Percentiles rank a stretch among this genome's conserved stretches.
These are phyloP conservation scores for Trachelus troglodyta DNA, from an alignment of 2,888 invertebrate genomes.

Conservation along the genomic window DNA sequence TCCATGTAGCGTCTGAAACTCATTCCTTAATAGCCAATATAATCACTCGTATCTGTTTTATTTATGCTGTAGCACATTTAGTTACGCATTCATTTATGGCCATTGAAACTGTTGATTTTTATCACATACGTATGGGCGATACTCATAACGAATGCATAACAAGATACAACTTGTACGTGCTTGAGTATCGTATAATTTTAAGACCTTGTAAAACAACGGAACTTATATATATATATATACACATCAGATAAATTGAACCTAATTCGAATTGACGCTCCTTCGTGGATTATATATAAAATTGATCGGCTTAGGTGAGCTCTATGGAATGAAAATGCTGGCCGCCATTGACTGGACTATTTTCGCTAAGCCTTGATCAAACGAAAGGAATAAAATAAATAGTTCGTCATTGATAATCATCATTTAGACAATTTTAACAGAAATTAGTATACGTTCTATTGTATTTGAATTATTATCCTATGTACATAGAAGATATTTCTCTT, in stretches of 20 bases:
- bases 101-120: background rate
- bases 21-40: background rate
- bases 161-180: background rate
- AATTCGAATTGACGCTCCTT: background rate
- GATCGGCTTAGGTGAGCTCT: background rate
- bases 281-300: background rate
- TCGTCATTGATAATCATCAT: background rate
- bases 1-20: background rate
- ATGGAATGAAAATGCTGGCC: background rate
- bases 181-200: background rate
- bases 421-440: background rate
- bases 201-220: background rate
- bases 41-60: background rate
- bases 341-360: background rate
- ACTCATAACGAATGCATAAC: background rate
- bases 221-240: background rate
- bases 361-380: background rate
- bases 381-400: background rate
- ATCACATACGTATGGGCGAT: background rate
- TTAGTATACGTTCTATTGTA: background rate
- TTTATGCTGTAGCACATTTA: background rate
- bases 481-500: background rate
- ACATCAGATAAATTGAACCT: background rate
- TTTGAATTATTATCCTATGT: background rate
- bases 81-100: background rate